Base-by-base conservation (phyloP, 1,140 invertebrate genomes). In the Cotesia chilonis region DNA sequence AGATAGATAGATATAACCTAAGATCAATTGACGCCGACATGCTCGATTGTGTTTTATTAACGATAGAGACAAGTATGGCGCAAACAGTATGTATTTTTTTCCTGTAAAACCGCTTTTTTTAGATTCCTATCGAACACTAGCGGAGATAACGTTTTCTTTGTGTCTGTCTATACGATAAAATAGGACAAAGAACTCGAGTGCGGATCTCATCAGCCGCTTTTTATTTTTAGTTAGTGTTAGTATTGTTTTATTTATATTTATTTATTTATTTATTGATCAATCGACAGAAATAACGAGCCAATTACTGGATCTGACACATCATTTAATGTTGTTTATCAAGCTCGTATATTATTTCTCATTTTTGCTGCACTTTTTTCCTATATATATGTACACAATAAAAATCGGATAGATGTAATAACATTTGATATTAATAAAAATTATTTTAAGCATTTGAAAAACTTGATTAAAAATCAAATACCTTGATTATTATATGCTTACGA, bases 11-110 rank as follows among this genome's bases (percentile, higher is more conserved):
- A 47, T 47, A 69, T 71, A 70, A 55, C 59, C 65, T 60, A 72
- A 77, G 77, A 82, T 82, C 80, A 81, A 82, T 82, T 80, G 78
- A 68, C 59, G 75, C 71, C 79, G 76, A 73, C 63, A 54, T 69
- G 72, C 77, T 77, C 76, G 73, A 67, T 76, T 72, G 71, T 82
- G 78, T 82, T 82, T 82, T 81, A 81, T 78, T 81, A 82, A 79
- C 73, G 79, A 83, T 79, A 79, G 76, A 81, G 77, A 76, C 55
- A 68, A 72, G 75, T 57, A 64, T 63, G 68, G 66, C 67, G 75
- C 75, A 79, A 80, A 81, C 77, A 80, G 77, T 57, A 54, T 41
- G 36, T 64, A 51, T 65, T 38, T 76, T 75, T 74, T 67, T 64
- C 59, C 59, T 55, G 70, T 61, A 60, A 68, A 73, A 61, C 54